Evolutionary conservation across 2,797 vertebrate genomes (phyloP), one percentile per base, ranked within the genome.

Genomic region (Columba guinea): DNA sequence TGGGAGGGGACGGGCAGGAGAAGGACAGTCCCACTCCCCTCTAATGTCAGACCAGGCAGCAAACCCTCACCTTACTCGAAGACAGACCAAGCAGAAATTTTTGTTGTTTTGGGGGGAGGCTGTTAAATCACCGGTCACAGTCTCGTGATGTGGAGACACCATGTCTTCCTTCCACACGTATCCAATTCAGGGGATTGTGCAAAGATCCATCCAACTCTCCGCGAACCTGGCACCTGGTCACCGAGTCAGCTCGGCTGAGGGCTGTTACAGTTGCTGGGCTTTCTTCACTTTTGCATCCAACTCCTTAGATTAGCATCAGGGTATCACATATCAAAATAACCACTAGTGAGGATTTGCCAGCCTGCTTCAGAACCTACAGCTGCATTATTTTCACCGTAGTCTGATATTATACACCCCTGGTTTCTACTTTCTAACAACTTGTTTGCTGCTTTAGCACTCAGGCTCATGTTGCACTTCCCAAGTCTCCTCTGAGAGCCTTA

Each of bases 301-400:
- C 88, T 87, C 64, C 71, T 90, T 9, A 85, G 94, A 95, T 90
- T 83, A 92, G 86, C 94, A 92, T 93, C 93, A 85, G 64, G 62
- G 81, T 90, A 94, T 95, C 95, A 71, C 82, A 65, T 89, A 96
- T 87, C 95, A 96, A 95, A 97, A 96, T 89, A 96, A 96, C 86
- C 93, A 78, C 90, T n/a, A 71, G 81, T 20, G 80, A 90, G 60
- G 70, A 85, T 90, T 39, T 90, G 88, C 88, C 85, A 91, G 81
- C 68, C 78, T 83, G 75, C 84, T 83, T 83, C 86, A 85, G 75
- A 80, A 70, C 56, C 84, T 73, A 67, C 75, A 90, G 86, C 51
- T 92, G 87, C 30, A 30, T 39, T 63, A 84, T 77, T 95, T 77
- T 67, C 37, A 49, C 56, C 27, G 28, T 35, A 79, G 81, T 74